phyloP scores from a whole-genome alignment of 2,797 vertebrate species.

The Danio tinwini region DNA sequence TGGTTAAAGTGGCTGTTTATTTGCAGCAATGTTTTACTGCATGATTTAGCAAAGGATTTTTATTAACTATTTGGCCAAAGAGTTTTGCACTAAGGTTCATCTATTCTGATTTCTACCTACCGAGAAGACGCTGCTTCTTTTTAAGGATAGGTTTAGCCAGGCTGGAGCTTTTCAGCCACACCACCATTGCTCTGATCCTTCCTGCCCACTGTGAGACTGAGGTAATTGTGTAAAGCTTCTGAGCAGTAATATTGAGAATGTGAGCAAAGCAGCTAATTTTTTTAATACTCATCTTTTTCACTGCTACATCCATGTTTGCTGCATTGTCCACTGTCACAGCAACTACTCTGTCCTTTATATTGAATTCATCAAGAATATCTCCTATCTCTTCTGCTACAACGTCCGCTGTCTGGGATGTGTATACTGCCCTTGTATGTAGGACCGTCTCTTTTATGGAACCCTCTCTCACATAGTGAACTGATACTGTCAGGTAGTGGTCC shows the following conservation, averaged over 20 bases:
- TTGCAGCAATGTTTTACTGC: conserved; percentile 2
- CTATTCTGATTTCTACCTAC: conserved; percentile 35
- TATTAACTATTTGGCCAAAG: not conserved
- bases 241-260: not conserved
- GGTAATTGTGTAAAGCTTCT: not conserved
- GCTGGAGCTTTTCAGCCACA: no score
- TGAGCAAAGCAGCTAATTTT: not conserved
- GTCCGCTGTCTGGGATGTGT: no score
- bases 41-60: conserved; percentile 9
- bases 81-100: conserved; percentile 12
- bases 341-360: no score
- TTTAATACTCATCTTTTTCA: conserved; percentile 29
- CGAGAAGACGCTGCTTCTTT: not conserved
- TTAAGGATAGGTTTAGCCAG: no score
- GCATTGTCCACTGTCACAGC: no score
- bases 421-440: conserved; percentile 37
- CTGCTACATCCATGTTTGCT: no score
- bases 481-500: conserved; percentile 25
- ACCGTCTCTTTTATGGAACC: not conserved
- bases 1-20: conserved; percentile 3
- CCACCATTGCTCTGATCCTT: no score
- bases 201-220: no score
- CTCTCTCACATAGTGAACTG: conserved; percentile 24
- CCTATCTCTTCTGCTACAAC: no score
- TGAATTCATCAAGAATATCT: no score